phyloP scores from a whole-genome alignment of 2,888 invertebrate species.

The Sipha maydis region DNA sequence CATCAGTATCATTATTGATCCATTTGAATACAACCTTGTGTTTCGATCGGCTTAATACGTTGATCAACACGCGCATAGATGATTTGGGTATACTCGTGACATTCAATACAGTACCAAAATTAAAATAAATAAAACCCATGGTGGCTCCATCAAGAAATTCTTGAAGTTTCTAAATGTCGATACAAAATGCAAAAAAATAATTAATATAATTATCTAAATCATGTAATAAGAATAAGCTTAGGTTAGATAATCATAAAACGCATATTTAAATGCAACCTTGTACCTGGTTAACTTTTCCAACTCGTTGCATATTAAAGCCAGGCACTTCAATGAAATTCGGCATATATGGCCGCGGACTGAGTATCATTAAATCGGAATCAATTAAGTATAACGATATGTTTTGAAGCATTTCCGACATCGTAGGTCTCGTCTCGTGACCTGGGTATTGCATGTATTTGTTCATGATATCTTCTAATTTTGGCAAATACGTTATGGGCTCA shows the following conservation, averaged over 20 bases:
- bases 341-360: slow-evolving; percentile 64
- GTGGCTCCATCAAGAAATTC: slow-evolving; percentile 29
- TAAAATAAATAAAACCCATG: slow-evolving; percentile 67
- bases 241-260: no score
- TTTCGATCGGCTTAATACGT: slow-evolving; percentile 42
- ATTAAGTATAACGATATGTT: slow-evolving; percentile 64
- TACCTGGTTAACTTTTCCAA: slow-evolving; percentile 57
- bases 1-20: slow-evolving; percentile 43
- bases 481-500: slow-evolving; percentile 33
- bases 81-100: slow-evolving; percentile 32
- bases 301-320: slow-evolving; percentile 66
- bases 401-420: slow-evolving; percentile 63
- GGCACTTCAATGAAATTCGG: slow-evolving; percentile 66
- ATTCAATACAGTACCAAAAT: slow-evolving; percentile 68
- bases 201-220: no score
- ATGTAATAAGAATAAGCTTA: no score
- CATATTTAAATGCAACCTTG: no score
- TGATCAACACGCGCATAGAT: not conserved
- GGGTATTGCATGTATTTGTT: slow-evolving; percentile 46
- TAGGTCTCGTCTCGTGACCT: slow-evolving; percentile 61
- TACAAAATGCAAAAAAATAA: not conserved
- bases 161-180: not conserved
- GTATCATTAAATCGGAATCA: slow-evolving; percentile 65
- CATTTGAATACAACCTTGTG: slow-evolving; percentile 52
- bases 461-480: slow-evolving; percentile 33